phyloP scores from a whole-genome alignment of 2,888 invertebrate genomes.

The Anthophora plumipes region DNA sequence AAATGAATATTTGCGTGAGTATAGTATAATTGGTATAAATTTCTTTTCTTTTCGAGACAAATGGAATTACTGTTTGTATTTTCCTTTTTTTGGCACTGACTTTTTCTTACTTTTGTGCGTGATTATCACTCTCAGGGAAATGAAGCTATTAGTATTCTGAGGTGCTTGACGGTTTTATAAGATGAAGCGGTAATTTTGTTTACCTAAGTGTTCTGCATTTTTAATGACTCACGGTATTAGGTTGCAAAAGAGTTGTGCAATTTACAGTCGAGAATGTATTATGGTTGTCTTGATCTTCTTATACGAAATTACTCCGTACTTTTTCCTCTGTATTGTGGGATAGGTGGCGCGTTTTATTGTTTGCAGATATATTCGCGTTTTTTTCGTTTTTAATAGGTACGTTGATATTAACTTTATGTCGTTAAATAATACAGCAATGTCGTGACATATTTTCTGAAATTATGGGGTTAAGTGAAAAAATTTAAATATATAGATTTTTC shows the following conservation, averaged over 20 bases:
- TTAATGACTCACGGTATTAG: constrained; percentile 14
- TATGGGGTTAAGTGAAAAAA: too few relatives aligned
- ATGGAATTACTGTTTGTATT: background rate
- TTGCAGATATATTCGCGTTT: background rate
- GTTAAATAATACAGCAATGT: too few relatives aligned
- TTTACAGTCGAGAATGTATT: background rate
- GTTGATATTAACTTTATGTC: background rate
- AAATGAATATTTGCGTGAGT: too few relatives aligned
- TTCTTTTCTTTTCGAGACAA: background rate
- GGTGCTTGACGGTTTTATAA: constrained; percentile 3
- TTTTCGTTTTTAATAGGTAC: background rate
- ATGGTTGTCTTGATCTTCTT: constrained; percentile 15
- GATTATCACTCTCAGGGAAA: background rate
- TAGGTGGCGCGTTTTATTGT: background rate
- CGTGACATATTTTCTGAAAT: too few relatives aligned
- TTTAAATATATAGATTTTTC: too few relatives aligned
- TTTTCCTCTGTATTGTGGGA: background rate
- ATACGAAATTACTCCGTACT: constrained; percentile 12
- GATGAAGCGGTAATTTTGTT: constrained; percentile 23
- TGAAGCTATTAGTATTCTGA: constrained; percentile 12
- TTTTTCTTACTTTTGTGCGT: background rate
- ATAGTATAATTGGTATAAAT: background rate
- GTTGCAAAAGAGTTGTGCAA: constrained; percentile 20
- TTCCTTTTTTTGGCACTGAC: too few relatives aligned
- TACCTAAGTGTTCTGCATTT: constrained; percentile 24